Evolutionary conservation across 2,797 vertebrate species (phyloP).

Genomic region (Onychomys leucogaster): DNA sequence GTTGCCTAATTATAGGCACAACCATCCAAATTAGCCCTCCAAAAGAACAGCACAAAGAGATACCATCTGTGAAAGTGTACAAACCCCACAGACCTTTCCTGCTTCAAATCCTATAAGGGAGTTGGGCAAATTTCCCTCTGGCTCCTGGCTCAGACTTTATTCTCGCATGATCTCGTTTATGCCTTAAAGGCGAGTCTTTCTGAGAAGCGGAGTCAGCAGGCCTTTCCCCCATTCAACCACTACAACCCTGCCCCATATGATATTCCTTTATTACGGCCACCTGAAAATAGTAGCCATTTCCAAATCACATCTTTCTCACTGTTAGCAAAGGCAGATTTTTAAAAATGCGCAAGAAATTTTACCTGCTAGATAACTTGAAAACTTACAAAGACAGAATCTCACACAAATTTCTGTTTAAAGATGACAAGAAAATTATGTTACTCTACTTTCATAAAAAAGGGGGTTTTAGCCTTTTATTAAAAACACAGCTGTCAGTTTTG

Average conservation of each 20-base stretch:
- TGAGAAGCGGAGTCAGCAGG: not conserved
- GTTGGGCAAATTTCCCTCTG: constrained; percentile 46
- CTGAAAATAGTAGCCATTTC: constrained; percentile 36
- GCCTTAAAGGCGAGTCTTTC: not conserved
- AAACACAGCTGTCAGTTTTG: constrained; percentile 69
- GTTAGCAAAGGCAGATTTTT: constrained; percentile 7
- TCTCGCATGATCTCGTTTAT: constrained; percentile 13
- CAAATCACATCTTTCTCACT: constrained; percentile 38
- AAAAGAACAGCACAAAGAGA: constrained; percentile 67
- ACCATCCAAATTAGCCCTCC: constrained; percentile 58
- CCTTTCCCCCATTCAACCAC: not conserved
- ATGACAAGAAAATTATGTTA: constrained; percentile 74
- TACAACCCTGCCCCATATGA: not conserved
- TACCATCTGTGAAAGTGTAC: constrained; percentile 63
- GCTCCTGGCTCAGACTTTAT: constrained; percentile 26
- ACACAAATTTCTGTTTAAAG: constrained; percentile 65
- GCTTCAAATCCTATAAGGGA: not conserved
- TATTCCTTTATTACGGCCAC: not conserved
- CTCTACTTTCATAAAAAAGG: constrained; percentile 45
- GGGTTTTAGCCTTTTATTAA: constrained; percentile 68
- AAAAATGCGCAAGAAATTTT: constrained; percentile 40
- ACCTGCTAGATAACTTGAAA: constrained; percentile 48
- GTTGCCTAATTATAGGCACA: constrained; percentile 71
- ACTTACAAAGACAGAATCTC: constrained; percentile 51
- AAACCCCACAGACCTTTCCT: constrained; percentile 35